A percentile compares a stretch with the other conserved stretches of the same genome.
Evolutionary conservation across 2,113 vertebrate species (phyloP).

Genomic region (Brachypteracias leptosomus): DNA sequence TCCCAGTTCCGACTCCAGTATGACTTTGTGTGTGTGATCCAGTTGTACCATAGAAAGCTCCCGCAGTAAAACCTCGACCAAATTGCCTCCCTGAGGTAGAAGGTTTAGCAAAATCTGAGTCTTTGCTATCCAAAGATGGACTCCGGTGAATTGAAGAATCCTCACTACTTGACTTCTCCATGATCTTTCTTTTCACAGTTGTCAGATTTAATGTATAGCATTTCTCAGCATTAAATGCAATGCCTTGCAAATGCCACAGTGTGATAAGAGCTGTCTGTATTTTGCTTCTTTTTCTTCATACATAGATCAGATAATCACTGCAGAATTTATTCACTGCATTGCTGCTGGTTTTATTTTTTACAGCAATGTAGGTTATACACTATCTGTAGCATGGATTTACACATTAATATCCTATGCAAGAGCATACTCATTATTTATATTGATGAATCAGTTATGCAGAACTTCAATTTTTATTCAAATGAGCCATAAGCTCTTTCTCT

Average conservation of each 20-base stretch:
- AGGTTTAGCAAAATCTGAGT: constrained; percentile 90
- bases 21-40: constrained; percentile 81
- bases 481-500: constrained; percentile 6
- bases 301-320: constrained; percentile 41
- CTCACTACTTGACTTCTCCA: constrained; percentile 99
- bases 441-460: constrained; percentile 51
- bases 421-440: constrained; percentile 35
- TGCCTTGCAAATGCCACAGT: constrained; percentile 37
- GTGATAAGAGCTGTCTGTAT: neutral
- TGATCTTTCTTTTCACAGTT: constrained; percentile 83
- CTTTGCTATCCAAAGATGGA: constrained; percentile 95
- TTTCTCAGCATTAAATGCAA: constrained; percentile 77
- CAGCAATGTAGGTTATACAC: constrained; percentile 8
- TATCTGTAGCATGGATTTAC: constrained; percentile 25
- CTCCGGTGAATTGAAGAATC: constrained; percentile 98
- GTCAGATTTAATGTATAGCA: constrained; percentile 73
- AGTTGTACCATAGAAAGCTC: constrained; percentile 94
- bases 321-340: constrained; percentile 60
- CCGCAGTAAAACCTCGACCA: constrained; percentile 93
- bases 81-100: constrained; percentile 91
- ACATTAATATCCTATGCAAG: constrained; percentile 24
- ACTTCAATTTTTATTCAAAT: constrained; percentile 56
- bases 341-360: constrained; percentile 40
- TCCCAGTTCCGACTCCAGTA: constrained; percentile 34
- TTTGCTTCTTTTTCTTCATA: constrained; percentile 15